These are phyloP conservation scores for Eledone cirrhosa DNA, from an alignment of 2,888 invertebrate species.

Conservation along the genomic window DNA sequence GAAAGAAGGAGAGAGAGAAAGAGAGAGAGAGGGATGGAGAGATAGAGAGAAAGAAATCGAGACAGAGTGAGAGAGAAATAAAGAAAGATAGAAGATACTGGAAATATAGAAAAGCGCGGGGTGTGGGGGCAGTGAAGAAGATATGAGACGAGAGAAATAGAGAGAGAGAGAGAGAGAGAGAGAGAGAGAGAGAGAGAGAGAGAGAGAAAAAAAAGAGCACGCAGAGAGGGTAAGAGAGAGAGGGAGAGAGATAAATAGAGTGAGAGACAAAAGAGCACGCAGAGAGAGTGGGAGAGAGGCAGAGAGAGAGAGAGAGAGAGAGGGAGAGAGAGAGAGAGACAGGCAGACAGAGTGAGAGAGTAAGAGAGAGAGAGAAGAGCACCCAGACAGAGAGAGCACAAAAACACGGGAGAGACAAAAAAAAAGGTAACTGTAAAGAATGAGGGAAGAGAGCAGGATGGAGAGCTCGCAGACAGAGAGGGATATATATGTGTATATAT, in stretches of 20 bases:
- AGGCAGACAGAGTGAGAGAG: neutral
- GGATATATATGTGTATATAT: neutral
- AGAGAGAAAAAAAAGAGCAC: neutral
- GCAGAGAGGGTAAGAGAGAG: conserved; percentile 27
- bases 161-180: neutral
- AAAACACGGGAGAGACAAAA: neutral
- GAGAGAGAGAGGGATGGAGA: neutral
- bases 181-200: neutral
- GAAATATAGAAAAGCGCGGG: neutral
- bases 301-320: neutral
- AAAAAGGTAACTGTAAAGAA: neutral
- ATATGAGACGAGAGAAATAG: neutral
- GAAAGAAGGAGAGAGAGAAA: neutral
- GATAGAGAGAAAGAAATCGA: neutral
- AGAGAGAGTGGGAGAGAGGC: conserved; percentile 31
- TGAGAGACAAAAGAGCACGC: conserved; percentile 33
- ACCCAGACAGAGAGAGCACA: neutral
- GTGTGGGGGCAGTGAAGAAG: neutral
- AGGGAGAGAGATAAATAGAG: conserved; percentile 28
- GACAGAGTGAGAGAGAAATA: neutral
- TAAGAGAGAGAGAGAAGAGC: neutral
- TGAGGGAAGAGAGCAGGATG: neutral
- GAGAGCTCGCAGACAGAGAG: neutral
- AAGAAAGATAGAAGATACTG: neutral
- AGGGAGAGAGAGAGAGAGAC: conserved; percentile 4